A percentile compares a stretch with the other conserved stretches of the same genome.
phyloP scores from a whole-genome alignment of 2,113 vertebrate genomes.

The Lichenostomus cassidix region DNA sequence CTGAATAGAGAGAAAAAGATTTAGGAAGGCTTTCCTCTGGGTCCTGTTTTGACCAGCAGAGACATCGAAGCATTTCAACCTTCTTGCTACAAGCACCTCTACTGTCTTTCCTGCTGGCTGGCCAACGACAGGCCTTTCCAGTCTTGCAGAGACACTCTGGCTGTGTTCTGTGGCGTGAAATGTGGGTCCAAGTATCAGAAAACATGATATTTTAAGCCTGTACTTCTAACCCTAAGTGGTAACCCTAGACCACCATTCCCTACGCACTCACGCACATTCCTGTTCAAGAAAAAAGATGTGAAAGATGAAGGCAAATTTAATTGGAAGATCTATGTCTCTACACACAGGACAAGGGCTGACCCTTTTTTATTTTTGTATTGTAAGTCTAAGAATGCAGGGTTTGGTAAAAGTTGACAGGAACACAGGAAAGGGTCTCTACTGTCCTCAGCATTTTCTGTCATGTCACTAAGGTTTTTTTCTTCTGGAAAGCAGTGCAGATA shows the following conservation, averaged over 20 bases:
- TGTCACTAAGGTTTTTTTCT: neutral
- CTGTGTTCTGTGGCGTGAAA: neutral
- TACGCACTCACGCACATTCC: rapidly evolving
- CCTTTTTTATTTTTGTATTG: neutral
- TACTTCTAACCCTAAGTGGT: neutral
- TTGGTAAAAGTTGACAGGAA: neutral
- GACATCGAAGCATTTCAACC: neutral
- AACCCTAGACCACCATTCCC: neutral
- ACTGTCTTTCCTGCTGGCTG: neutral
- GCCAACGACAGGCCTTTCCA: neutral
- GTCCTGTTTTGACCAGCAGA: neutral
- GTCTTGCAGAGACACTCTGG: neutral
- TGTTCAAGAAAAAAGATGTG: neutral
- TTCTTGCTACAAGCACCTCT: neutral
- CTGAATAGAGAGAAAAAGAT: neutral
- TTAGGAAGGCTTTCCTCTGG: neutral
- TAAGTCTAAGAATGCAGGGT: neutral
- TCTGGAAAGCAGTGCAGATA: neutral
- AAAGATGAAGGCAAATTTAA: neutral
- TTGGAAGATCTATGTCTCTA: neutral
- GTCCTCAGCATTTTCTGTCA: neutral
- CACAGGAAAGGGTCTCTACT: neutral
- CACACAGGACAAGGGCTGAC: neutral
- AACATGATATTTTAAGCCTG: neutral
- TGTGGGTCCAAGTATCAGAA: neutral